Base-by-base conservation (phyloP, 1,140 invertebrate species). In the Drosophila pruinosa region DNA sequence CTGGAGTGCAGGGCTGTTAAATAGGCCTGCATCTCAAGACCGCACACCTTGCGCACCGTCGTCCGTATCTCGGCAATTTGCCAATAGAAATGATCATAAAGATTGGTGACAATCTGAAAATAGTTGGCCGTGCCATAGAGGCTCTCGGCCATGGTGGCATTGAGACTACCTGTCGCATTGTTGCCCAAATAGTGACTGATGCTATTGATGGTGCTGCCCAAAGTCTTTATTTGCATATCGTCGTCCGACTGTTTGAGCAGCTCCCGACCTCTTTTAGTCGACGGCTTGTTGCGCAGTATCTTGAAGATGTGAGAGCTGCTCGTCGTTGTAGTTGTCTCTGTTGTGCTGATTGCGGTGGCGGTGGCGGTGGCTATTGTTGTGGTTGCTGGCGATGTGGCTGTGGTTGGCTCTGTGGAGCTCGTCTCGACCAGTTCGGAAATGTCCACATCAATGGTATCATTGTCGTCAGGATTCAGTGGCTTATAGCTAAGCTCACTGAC, bases 51-150 rank as follows among this genome's bases (percentile, higher is more conserved):
- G 4, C 75, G 67, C 1, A 91, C 89, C n/a, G 54, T 88, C 3
- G 75, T 88, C 4, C 79, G 62, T 0, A 91, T 89, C 43, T 91
- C 86, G 0, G 90, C 63, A 8, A 83, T 70, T 41, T 91, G 89
- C 90, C 90, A 91, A 26, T 81, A 90, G 41, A 90, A 91, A 12
- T 91, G 90, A 53, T 91, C 90, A 21, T 89, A 91, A 2, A 91
- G 70, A 74, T 91, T 91, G n/a, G 82, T 81, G n/a, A 91, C 58
- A 3, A 91, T 75, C 48, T 90, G 90, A 22, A 91, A 91, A 7
- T 86, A 78, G 53, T 91, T 90, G 1, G 78, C 82, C 36, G 79
- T 50, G 0, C 72, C 69, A n/a, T 90, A 90, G 0, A 89, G 54
- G 10, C 75, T 80, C 34, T 90, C 89, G 0, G 75, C 68, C 45